Evolutionary conservation across 2,113 vertebrate species (phyloP).

Genomic region (Lophius piscatorius): DNA sequence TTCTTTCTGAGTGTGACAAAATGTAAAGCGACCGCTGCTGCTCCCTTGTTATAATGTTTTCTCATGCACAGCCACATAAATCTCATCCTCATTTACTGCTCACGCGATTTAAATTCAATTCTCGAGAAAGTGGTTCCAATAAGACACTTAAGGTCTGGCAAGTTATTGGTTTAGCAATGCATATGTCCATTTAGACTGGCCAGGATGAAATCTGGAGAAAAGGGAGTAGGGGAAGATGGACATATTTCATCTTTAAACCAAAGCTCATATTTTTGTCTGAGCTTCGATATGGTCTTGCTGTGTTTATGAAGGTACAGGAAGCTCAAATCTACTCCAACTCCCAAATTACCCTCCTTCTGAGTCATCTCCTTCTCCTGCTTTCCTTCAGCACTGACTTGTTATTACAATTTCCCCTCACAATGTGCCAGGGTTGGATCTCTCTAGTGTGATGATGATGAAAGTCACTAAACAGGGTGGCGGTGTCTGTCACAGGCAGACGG

Average conservation of each 20-base stretch:
- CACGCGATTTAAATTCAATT: slow-evolving; percentile 69
- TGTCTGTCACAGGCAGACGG: slow-evolving; percentile 35
- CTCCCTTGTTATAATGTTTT: slow-evolving; percentile 61
- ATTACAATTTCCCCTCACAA: slow-evolving; percentile 37
- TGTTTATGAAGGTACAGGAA: slow-evolving; percentile 28
- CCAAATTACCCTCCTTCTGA: slow-evolving; percentile 48
- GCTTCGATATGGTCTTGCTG: slow-evolving; percentile 14
- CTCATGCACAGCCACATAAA: slow-evolving; percentile 65
- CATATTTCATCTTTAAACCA: slow-evolving; percentile 72
- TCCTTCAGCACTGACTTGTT: slow-evolving; percentile 51
- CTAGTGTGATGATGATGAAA: slow-evolving; percentile 50
- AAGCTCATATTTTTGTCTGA: slow-evolving; percentile 66
- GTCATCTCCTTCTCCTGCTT: slow-evolving; percentile 24
- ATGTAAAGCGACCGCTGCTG: slow-evolving; percentile 61
- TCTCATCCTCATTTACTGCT: slow-evolving; percentile 69
- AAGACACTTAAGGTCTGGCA: slow-evolving; percentile 63
- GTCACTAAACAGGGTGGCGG: slow-evolving; percentile 34
- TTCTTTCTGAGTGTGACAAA: slow-evolving; percentile 71
- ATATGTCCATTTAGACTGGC: slow-evolving; percentile 54
- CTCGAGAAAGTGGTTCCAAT: slow-evolving; percentile 62
- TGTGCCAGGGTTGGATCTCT: slow-evolving; percentile 40
- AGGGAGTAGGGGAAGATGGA: slow-evolving; percentile 48
- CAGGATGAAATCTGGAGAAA: slow-evolving; percentile 60
- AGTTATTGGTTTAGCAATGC: slow-evolving; percentile 62
- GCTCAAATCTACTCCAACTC: slow-evolving; percentile 47